Conservation (phyloP, 2,113 vertebrate genomes). For the Pardalotus punctatus region DNA sequence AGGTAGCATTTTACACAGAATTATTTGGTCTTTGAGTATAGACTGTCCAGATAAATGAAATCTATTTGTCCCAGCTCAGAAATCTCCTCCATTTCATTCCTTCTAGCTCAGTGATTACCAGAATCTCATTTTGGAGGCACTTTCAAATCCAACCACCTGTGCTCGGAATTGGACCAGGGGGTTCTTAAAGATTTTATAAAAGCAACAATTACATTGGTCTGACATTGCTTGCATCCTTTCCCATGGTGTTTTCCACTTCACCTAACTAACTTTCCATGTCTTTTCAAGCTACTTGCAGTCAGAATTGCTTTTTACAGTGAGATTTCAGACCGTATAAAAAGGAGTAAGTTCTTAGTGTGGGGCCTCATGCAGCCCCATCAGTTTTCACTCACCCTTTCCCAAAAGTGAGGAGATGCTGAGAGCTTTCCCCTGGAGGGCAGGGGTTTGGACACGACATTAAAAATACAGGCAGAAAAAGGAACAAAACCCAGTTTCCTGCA, state of each 20-base stretch:
- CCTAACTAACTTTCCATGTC: background rate
- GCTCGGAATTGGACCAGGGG: background rate
- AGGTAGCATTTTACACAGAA: background rate
- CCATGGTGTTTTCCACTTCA: background rate
- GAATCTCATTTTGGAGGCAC: background rate
- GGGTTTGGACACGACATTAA: background rate
- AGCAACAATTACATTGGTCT: background rate
- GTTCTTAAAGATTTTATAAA: constrained; percentile 30
- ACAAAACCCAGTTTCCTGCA: background rate
- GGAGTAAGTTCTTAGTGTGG: background rate
- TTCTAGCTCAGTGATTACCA: constrained; percentile 1
- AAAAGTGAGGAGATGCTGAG: background rate
- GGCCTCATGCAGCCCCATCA: background rate
- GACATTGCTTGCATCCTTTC: background rate
- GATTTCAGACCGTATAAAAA: background rate
- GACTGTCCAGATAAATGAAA: background rate
- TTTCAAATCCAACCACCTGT: constrained; percentile 14
- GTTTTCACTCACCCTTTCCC: background rate
- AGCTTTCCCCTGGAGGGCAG: background rate
- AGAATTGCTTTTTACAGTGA: constrained; percentile 13
- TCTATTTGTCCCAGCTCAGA: background rate
- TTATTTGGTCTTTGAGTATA: background rate
- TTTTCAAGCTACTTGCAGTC: background rate
- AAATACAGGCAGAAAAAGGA: background rate
- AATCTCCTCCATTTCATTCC: background rate